phyloP scores from a whole-genome alignment of 2,113 vertebrate genomes.

The Monopterus albus region DNA sequence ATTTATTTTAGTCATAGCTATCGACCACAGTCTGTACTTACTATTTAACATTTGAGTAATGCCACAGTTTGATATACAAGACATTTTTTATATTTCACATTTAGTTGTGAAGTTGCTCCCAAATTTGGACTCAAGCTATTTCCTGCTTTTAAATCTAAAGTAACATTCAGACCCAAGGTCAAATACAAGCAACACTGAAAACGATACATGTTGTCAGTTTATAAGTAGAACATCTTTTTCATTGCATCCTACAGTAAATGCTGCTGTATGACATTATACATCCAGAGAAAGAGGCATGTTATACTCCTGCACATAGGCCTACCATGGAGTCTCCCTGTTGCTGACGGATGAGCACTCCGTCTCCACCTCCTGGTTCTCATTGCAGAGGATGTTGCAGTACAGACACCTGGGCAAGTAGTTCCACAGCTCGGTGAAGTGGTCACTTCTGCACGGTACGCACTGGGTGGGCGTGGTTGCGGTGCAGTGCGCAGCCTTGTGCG shows the following conservation, averaged over 20 bases:
- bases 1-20: not conserved
- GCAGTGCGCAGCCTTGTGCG: conserved; percentile 60
- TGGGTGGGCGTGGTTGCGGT: conserved; percentile 50
- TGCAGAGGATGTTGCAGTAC: conserved; percentile 77
- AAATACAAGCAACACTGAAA: not conserved
- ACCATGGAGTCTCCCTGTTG: conserved; percentile 59
- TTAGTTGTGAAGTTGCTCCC: not conserved
- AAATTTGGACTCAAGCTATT: not conserved
- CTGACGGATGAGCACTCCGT: conserved; percentile 60
- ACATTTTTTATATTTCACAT: not conserved
- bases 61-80: not conserved
- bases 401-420: conserved; percentile 80
- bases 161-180: no score
- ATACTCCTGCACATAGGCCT: not conserved
- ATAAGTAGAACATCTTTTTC: no score
- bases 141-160: no score
- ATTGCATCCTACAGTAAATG: no score
- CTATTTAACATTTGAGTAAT: not conserved
- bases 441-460: conserved; percentile 50
- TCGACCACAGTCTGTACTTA: not conserved
- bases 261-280: not conserved
- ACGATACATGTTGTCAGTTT: not conserved
- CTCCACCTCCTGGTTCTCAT: conserved; percentile 62
- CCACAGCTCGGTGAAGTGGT: conserved; percentile 77
- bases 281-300: conserved; percentile 16